Evolutionary conservation across 2,888 invertebrate species (phyloP), one percentile per base, ranked within the genome.

Genomic region (Dorcus hopei): DNA sequence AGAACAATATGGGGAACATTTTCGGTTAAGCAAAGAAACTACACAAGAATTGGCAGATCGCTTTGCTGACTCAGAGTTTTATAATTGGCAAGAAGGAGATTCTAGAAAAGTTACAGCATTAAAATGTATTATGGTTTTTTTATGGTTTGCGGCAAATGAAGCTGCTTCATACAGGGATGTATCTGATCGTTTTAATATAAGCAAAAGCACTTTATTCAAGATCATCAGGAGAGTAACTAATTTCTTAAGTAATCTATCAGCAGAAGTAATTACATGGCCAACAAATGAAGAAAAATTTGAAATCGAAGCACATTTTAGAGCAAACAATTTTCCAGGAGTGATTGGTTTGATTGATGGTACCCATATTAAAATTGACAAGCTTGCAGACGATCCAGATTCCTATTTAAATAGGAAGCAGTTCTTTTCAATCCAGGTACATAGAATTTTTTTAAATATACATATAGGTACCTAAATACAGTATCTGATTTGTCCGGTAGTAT

Each of bases 161-260:
- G 62, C 66, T 38, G 61, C 61, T 19, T 43, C 57, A 6, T 67
- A 63, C 38, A 38, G 63, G 57, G 66, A 68, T 60, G 64, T 68
- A n/a, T 51, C 61, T 3, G 65, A 67, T 19, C 45, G 65, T 14
- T 67, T 65, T 50, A 54, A 66, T 51, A 58, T 67, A 39, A 45
- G 58, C 8, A 57, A 63, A 11, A 65, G 63, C 52, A 49, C 52
- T 9, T 51, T 67, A 11, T 50, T 61, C 50, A 41, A 26, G 16
- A 62, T 65, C 14, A 62, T 66, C 39, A 33, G 41, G 7, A 54
- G 61, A 42, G 47, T 60, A 41, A 45, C 42, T 16, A 26, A 49
- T 38, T 54, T 49, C 39, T 14, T 65, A 23, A 65, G 65, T 52
- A 55, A 58, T 54, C 58, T 59, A 43, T 59, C 65, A 8, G 11